A percentile compares a stretch with the other conserved stretches of the same genome.
phyloP scores from a whole-genome alignment of 2,888 invertebrate species.

The Apamea epomidion region DNA sequence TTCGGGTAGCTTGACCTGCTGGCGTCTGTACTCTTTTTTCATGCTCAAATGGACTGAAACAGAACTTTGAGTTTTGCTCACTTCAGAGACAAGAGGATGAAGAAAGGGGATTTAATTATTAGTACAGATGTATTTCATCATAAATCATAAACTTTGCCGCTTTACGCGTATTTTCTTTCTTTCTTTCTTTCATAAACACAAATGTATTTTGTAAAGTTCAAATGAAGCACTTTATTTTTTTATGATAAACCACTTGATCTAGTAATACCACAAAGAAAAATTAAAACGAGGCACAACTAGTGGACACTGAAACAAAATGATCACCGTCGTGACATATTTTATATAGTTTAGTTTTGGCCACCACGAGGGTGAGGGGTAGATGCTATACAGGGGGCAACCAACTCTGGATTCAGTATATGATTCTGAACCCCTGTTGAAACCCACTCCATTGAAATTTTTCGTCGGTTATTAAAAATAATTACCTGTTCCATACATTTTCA shows the following conservation, averaged over 20 bases:
- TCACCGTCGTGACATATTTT: background rate
- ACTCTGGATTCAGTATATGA: no score
- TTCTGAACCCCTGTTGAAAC: no score
- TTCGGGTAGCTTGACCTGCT: no score
- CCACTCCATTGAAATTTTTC: no score
- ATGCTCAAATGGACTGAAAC: background rate
- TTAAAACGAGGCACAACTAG: background rate
- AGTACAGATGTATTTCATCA: background rate
- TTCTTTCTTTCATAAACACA: no score
- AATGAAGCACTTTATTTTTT: no score
- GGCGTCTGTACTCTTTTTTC: background rate
- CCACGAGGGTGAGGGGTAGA: background rate
- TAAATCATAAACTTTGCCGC: background rate
- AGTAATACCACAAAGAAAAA: no score
- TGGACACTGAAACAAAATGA: background rate
- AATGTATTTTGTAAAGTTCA: background rate
- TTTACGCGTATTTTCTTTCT: no score
- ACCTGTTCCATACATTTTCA: no score
- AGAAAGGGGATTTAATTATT: background rate
- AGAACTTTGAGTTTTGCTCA: background rate
- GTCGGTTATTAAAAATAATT: no score
- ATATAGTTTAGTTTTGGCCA: background rate
- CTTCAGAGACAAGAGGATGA: background rate
- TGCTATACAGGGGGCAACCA: background rate
- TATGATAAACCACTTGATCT: no score